These are phyloP conservation scores for Microtus oregoni DNA, from an alignment of 2,113 vertebrate genomes.

Conservation along the genomic window DNA sequence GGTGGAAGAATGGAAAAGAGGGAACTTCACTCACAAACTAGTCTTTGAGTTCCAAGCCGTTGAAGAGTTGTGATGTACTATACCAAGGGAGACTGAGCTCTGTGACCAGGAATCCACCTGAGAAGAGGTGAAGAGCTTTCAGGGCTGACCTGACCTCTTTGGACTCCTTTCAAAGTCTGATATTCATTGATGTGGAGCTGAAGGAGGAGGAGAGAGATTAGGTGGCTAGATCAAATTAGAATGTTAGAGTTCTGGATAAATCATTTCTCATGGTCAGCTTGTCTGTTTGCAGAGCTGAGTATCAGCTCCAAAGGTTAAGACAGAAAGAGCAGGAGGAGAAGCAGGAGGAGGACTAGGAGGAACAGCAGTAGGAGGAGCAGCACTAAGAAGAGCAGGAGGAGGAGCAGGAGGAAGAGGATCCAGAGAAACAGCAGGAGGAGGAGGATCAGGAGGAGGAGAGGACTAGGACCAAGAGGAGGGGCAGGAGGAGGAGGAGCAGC, in stretches of 20 bases:
- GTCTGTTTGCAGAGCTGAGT: not conserved
- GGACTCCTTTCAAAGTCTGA: not conserved
- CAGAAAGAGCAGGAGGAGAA: not conserved
- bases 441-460: not conserved
- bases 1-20: not conserved
- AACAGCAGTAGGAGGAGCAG: too few relatives aligned
- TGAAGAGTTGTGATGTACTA: not conserved
- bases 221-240: not conserved
- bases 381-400: not conserved
- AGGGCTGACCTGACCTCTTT: not conserved
- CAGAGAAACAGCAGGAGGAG: not conserved
- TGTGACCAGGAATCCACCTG: not conserved
- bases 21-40: too few relatives aligned
- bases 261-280: not conserved
- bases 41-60: not conserved
- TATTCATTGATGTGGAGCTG: not conserved
- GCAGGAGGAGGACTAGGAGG: not conserved
- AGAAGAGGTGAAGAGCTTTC: not conserved
- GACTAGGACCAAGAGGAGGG: not conserved
- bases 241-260: not conserved
- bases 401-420: not conserved
- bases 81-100: not conserved
- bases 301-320: not conserved
- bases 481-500: not conserved
- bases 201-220: not conserved